Evolutionary conservation across 2,113 vertebrate genomes (phyloP).

Genomic region (Tachysurus fulvidraco): DNA sequence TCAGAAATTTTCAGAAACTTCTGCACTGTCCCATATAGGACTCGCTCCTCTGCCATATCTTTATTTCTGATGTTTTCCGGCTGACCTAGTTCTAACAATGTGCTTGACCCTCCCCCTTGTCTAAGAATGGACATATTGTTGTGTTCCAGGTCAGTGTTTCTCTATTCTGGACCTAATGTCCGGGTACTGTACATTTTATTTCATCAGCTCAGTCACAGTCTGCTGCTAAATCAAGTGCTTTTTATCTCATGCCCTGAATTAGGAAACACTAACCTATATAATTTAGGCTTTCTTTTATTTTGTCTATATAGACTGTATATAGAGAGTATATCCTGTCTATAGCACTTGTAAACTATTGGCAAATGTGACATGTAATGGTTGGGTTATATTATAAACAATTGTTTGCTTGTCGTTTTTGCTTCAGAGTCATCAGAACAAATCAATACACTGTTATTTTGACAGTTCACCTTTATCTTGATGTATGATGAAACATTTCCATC

Average conservation of each 20-base stretch:
- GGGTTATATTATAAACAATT: background rate
- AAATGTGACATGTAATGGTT: background rate
- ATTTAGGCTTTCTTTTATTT: background rate
- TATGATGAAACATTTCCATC: background rate
- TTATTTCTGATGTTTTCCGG: constrained; percentile 25
- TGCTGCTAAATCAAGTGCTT: background rate
- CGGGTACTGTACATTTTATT: background rate
- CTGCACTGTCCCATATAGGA: background rate
- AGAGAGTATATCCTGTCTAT: no score
- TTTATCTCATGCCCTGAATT: background rate
- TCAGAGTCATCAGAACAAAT: background rate
- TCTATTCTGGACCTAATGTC: background rate
- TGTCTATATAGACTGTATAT: background rate
- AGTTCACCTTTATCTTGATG: background rate
- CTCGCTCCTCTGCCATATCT: background rate
- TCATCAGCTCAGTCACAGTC: background rate
- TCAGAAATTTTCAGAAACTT: background rate
- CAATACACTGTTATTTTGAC: background rate
- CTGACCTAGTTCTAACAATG: constrained; percentile 27
- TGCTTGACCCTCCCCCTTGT: background rate
- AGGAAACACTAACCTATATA: background rate
- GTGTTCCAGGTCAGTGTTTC: constrained; percentile 15
- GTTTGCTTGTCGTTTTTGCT: background rate
- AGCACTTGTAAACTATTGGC: background rate
- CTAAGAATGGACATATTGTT: constrained; percentile 1